phyloP scores from a whole-genome alignment of 2,113 vertebrate genomes.

The Gobius niger region DNA sequence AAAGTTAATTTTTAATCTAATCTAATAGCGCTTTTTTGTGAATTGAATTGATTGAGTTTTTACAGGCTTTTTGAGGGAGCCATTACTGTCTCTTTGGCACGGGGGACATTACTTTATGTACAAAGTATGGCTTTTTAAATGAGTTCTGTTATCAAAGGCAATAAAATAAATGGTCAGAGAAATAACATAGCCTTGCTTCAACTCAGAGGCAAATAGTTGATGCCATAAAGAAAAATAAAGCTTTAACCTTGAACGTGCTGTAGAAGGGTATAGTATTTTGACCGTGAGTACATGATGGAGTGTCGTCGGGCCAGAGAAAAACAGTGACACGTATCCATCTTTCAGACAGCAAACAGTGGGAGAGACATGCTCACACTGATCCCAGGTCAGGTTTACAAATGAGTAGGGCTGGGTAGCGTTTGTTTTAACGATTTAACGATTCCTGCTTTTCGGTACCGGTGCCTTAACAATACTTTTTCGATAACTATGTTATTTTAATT shows the following conservation, averaged over 20 bases:
- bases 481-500: too few species aligned
- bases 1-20: slow-evolving; percentile 20
- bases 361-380: slow-evolving; percentile 9
- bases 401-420: too few species aligned
- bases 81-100: too few species aligned
- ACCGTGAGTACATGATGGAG: slow-evolving; percentile 16
- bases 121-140: background rate
- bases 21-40: slow-evolving; percentile 34
- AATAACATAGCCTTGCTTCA: background rate
- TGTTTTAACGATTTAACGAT: too few species aligned
- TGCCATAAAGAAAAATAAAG: background rate
- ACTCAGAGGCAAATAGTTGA: slow-evolving; percentile 1
- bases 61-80: slow-evolving; percentile 9
- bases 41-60: slow-evolving; percentile 17
- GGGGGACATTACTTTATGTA: slow-evolving; percentile 8
- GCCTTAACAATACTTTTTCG: too few species aligned
- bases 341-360: slow-evolving; percentile 20
- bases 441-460: too few species aligned
- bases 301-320: slow-evolving; percentile 20
- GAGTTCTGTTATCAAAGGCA: background rate
- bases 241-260: slow-evolving; percentile 23
- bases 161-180: background rate
- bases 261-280: background rate
- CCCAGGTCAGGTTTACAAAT: background rate
- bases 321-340: slow-evolving; percentile 30